A percentile compares a stretch with the other conserved stretches of the same genome.
phyloP scores from a whole-genome alignment of 1,140 invertebrate genomes.

The Musca vetustissima region DNA sequence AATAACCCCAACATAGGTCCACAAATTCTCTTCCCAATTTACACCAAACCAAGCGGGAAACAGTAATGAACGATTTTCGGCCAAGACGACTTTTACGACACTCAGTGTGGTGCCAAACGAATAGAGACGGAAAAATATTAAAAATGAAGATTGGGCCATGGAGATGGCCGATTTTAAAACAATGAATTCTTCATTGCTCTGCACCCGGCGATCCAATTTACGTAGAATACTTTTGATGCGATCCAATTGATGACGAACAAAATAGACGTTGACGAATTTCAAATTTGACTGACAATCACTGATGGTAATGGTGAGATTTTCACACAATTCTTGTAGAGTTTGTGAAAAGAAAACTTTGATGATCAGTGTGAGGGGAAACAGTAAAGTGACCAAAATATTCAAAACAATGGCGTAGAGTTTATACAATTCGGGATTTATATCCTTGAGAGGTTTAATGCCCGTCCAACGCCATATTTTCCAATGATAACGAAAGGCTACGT shows the following conservation, averaged over 20 bases:
- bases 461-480: conserved; percentile 42
- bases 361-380: conserved; percentile 43
- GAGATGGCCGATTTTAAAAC: conserved; percentile 30
- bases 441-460: conserved; percentile 33
- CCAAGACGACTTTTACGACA: conserved; percentile 34
- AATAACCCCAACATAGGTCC: conserved; percentile 30
- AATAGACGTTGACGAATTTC: conserved; percentile 45
- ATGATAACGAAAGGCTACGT: conserved; percentile 39
- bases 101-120: conserved; percentile 42
- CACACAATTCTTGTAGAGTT: conserved; percentile 39
- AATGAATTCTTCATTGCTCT: conserved; percentile 26
- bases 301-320: conserved; percentile 48
- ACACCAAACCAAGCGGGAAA: conserved; percentile 48
- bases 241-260: conserved; percentile 35
- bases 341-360: conserved; percentile 37
- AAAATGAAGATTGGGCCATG: conserved; percentile 32
- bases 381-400: conserved; percentile 39
- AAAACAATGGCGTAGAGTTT: conserved; percentile 29
- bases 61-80: conserved; percentile 32
- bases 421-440: not conserved
- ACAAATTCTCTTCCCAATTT: conserved; percentile 34
- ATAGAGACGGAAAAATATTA: conserved; percentile 39
- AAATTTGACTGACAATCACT: conserved; percentile 44
- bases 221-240: conserved; percentile 32
- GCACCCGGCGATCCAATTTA: conserved; percentile 34